These are phyloP conservation scores for Engystomops pustulosus DNA, from an alignment of 2,113 vertebrate genomes.

Conservation along the genomic window DNA sequence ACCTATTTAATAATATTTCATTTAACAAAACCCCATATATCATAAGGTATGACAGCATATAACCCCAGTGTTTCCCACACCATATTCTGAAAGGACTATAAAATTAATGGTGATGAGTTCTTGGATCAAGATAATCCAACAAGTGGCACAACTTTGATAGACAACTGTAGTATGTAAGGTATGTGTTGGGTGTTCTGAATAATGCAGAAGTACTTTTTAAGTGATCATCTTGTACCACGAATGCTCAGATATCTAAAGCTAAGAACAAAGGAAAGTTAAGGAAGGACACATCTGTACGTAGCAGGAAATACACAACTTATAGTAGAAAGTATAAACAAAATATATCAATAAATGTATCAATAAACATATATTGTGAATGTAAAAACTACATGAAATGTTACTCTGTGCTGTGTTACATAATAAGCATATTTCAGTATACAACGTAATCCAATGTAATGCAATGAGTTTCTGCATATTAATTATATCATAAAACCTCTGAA, in stretches of 20 bases:
- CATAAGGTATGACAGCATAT: neutral
- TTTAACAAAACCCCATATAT: no score
- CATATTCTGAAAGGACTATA: neutral
- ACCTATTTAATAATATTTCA: no score
- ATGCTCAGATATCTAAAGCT: no score
- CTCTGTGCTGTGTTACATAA: neutral
- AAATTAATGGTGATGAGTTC: neutral
- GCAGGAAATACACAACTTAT: no score
- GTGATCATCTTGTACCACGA: no score
- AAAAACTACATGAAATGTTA: neutral
- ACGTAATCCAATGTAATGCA: neutral
- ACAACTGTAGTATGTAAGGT: no score
- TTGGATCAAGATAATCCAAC: no score
- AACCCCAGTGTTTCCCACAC: neutral
- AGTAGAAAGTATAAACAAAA: neutral
- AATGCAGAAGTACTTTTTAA: no score
- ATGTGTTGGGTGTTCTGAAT: no score
- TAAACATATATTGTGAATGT: neutral
- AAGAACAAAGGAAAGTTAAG: no score
- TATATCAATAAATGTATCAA: neutral
- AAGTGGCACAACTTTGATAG: no score
- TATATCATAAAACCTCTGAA: neutral
- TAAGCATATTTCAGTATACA: neutral
- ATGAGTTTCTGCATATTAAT: conserved; percentile 18
- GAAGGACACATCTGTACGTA: no score